Percentiles rank a stretch among this genome's conserved stretches.
Evolutionary conservation across 2,113 vertebrate species (phyloP).

Genomic region (Phylloscopus trochiloides): DNA sequence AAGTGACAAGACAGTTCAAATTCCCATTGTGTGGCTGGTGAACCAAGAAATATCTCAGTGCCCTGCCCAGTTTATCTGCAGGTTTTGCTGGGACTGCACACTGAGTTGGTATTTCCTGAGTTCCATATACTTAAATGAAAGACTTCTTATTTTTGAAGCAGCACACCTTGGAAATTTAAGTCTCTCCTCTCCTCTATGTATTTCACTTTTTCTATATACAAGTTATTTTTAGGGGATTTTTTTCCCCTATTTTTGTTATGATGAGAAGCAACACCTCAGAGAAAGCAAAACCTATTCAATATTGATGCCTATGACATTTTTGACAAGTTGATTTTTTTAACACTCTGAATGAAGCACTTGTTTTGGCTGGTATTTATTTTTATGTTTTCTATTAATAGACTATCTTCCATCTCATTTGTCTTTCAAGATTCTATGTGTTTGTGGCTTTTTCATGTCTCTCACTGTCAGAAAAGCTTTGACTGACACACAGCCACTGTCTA

Average conservation of each 20-base stretch:
- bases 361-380: constrained; percentile 36
- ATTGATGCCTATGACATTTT: neutral
- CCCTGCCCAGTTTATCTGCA: neutral
- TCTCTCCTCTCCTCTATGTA: neutral
- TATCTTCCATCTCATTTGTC: neutral
- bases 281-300: neutral
- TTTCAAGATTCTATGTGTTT: neutral
- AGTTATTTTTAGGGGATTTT: neutral
- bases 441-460: neutral
- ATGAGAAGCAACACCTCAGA: neutral
- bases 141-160: neutral
- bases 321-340: constrained; percentile 25
- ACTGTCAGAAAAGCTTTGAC: neutral
- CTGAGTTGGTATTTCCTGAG: neutral
- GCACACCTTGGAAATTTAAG: neutral
- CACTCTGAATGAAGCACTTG: neutral
- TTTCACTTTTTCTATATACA: neutral
- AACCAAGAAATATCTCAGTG: neutral
- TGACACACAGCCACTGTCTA: neutral
- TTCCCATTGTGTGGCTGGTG: neutral
- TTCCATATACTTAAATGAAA: neutral
- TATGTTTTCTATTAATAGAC: constrained; percentile 38
- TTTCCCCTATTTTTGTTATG: neutral
- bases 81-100: neutral
- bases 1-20: neutral